A percentile compares a stretch with the other conserved stretches of the same genome.
Conservation (phyloP, 2,113 vertebrate genomes). For the Zosterops pallidus region DNA sequence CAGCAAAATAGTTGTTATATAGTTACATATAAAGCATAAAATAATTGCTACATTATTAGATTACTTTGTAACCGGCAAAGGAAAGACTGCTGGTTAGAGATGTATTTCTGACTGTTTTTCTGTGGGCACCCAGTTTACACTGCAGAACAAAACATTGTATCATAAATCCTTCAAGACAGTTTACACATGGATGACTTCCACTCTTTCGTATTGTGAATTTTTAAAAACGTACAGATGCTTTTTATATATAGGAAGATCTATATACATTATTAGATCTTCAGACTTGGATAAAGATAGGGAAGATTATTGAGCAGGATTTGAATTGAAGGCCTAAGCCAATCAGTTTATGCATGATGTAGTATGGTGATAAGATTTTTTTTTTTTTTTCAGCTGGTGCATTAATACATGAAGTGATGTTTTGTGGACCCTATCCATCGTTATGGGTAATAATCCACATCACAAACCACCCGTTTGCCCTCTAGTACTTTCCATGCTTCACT, state of each 20-base stretch:
- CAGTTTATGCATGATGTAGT: neutral
- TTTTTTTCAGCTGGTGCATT: neutral
- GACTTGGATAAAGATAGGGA: neutral
- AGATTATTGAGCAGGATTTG: neutral
- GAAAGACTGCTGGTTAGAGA: neutral
- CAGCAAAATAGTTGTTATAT: neutral
- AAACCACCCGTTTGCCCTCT: constrained; percentile 42
- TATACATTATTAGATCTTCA: neutral
- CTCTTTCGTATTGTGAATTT: neutral
- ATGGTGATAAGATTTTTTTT: neutral
- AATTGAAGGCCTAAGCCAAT: constrained; percentile 5
- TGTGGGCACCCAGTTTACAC: neutral
- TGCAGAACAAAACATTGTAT: neutral
- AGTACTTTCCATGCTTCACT: neutral
- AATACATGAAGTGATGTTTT: constrained; percentile 27
- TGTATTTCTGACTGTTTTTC: neutral
- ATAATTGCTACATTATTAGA: neutral
- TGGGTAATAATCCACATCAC: constrained; percentile 42
- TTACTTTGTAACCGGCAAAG: neutral
- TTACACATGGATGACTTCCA: neutral
- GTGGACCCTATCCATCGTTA: constrained; percentile 42
- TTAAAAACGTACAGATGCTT: neutral
- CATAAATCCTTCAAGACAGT: constrained; percentile 2
- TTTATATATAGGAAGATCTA: neutral
- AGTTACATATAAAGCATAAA: neutral